phyloP scores from a whole-genome alignment of 2,888 invertebrate genomes.

The Dolomedes plantarius region DNA sequence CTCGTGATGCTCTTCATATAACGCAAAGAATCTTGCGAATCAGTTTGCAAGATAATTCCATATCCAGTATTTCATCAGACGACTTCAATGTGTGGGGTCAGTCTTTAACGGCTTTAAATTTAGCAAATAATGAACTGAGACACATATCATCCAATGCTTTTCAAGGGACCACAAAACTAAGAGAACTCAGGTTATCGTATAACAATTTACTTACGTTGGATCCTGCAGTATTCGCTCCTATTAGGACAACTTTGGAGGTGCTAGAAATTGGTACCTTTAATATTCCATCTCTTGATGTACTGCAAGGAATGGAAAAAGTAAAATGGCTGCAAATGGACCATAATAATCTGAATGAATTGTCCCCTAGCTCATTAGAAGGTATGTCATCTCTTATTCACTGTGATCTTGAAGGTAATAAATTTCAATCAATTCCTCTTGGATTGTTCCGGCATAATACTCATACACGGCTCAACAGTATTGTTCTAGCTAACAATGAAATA shows the following conservation, averaged over 20 bases:
- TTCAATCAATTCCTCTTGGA: conserved; percentile 83
- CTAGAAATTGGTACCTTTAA: conserved; percentile 88
- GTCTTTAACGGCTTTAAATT: conserved; percentile 89
- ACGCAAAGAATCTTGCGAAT: conserved; percentile 68
- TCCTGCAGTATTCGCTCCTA: conserved; percentile 51
- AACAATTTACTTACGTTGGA: conserved; percentile 73
- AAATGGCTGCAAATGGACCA: conserved; percentile 78
- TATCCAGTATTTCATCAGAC: conserved; percentile 76
- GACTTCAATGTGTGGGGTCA: conserved; percentile 88
- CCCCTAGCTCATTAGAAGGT: conserved; percentile 83
- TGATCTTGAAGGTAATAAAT: conserved; percentile 90
- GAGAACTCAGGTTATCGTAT: conserved; percentile 75
- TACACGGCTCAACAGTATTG: conserved; percentile 84
- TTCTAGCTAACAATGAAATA: conserved; percentile 88
- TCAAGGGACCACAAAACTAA: conserved; percentile 82
- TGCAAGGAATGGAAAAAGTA: conserved; percentile 64
- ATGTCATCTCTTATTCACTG: conserved; percentile 88
- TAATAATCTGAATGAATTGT: conserved; percentile 86
- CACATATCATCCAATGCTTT: conserved; percentile 89
- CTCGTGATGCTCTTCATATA: conserved; percentile 64
- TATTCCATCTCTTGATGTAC: conserved; percentile 29
- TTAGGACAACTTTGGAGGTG: conserved; percentile 83
- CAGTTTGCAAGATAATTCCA: conserved; percentile 73
- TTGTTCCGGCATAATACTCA: conserved; percentile 84
- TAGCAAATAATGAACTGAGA: conserved; percentile 92